phyloP scores from a whole-genome alignment of 2,797 vertebrate genomes.

The Oreochromis grahami region DNA sequence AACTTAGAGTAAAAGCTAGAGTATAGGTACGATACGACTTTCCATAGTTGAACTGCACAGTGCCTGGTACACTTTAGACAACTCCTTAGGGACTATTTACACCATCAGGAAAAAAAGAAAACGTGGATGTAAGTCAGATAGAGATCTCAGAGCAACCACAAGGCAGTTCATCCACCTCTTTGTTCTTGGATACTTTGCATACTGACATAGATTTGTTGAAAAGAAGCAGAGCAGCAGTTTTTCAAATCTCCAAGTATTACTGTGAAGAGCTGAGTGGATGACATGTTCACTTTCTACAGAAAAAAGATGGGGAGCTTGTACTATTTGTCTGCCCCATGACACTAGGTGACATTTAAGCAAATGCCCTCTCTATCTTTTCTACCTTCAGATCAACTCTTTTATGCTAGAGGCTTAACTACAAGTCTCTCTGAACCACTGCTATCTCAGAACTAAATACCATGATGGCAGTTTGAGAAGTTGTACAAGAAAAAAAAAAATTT shows the following conservation, averaged over 20 bases:
- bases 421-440: background rate
- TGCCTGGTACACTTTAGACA: background rate
- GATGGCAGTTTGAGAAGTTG: background rate
- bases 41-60: background rate
- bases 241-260: background rate
- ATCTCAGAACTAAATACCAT: background rate
- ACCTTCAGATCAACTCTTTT: slow-evolving; percentile 9
- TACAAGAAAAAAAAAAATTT: background rate
- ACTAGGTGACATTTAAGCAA: slow-evolving; percentile 12
- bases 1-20: background rate
- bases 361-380: background rate
- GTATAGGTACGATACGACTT: background rate
- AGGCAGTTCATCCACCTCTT: background rate
- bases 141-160: background rate
- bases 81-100: background rate
- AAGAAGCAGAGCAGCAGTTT: background rate
- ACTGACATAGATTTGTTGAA: background rate
- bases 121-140: background rate
- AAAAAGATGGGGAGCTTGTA: background rate
- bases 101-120: background rate
- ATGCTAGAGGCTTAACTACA: background rate
- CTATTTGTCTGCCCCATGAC: background rate
- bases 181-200: background rate
- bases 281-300: background rate
- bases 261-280: background rate